Conservation (phyloP, 2,888 invertebrate genomes). For the Platycheirus rosarum region DNA sequence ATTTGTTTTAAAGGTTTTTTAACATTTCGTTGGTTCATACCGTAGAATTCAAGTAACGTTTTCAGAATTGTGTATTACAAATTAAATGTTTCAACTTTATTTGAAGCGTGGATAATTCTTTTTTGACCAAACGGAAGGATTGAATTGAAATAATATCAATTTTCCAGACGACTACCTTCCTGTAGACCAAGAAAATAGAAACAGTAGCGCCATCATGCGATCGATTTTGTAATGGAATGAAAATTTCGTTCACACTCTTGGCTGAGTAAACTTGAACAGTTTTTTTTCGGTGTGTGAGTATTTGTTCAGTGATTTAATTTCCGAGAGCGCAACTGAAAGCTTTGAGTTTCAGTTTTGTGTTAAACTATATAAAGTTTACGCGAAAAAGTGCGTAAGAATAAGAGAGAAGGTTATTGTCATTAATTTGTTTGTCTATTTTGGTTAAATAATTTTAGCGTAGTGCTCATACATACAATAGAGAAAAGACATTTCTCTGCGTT, state of each 20-base stretch:
- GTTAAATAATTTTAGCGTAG: too few relatives aligned
- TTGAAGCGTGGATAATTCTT: background rate
- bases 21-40: conserved; percentile 25
- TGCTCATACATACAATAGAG: too few relatives aligned
- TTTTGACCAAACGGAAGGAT: conserved; percentile 54
- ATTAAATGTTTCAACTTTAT: background rate
- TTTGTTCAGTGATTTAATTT: conserved; percentile 63
- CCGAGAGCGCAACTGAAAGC: conserved; percentile 58
- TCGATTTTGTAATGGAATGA: conserved; percentile 73
- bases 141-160: conserved; percentile 52
- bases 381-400: conserved; percentile 28
- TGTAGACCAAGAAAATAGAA: conserved; percentile 53
- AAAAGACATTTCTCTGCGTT: too few relatives aligned
- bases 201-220: conserved; percentile 72
- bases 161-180: conserved; percentile 53
- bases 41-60: conserved; percentile 32
- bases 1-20: conserved; percentile 17
- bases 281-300: conserved; percentile 27
- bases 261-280: conserved; percentile 56
- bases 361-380: conserved; percentile 10
- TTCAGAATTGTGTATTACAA: background rate
- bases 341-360: conserved; percentile 45
- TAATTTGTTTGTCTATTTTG: conserved; percentile 22
- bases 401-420: background rate
- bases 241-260: conserved; percentile 68